Evolutionary conservation across 2,113 vertebrate genomes (phyloP), one percentile per base, ranked within the genome.

Genomic region (Neolamprologus toae): DNA sequence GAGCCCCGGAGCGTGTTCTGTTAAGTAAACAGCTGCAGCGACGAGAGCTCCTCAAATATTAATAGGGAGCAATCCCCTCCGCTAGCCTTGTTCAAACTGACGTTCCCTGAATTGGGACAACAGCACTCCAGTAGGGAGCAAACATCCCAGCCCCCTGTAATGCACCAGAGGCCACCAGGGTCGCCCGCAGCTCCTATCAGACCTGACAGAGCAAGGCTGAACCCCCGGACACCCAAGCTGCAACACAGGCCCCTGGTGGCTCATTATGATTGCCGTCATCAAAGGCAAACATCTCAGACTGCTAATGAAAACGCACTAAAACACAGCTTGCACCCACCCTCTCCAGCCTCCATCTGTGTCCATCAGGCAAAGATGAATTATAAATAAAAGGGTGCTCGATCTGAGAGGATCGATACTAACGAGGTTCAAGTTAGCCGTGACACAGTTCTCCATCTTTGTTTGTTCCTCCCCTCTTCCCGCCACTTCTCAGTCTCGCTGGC

Each of bases 391-490:
- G 93, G 90, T 85, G 88, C 93, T 94, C 92, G 86, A 93, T 95
- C 94, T 86, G 90, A 81, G 89, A 82, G 89, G 91, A 96, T 96
- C 96, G 63, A 96, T 96, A 91, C 94, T 95, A 96, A 96, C 94
- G 93, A 95, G 91, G 91, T 96, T 93, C 83, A 53, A 92, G 93
- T 93, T 94, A 85, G 90, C 93, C 91, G 66, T 87, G 92, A 90
- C 86, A 84, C 82, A 80, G 80, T 86, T 90, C 86, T 80, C 61
- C 76, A 68, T 71, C 83, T 73, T 33, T 85, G 86, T 86, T 79
- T 85, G 71, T 84, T 82, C 80, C 81, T 84, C 47, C 61, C 51
- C 3, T 84, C 59, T 80, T 81, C 45, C 76, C 47, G n/a, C 42
- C 79, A 26, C 63, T 82, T 55, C 51, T 68, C 54, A 10, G 73